Conservation (phyloP, 2,888 invertebrate species). For the Axea sp. region DNA sequence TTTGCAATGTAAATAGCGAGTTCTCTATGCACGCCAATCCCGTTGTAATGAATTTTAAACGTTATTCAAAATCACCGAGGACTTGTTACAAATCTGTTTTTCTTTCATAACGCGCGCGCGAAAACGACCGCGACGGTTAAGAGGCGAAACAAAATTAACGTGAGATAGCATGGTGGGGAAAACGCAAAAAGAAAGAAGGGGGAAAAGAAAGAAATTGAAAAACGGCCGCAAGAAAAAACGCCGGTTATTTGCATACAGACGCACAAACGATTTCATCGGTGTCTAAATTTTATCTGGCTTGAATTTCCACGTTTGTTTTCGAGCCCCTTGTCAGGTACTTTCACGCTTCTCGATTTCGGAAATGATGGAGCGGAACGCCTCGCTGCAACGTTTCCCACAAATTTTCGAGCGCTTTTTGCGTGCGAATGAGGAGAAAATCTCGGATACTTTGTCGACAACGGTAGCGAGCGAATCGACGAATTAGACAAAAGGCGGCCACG, state of each 20-base stretch:
- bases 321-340: conserved; percentile 37
- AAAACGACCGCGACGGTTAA: too few species aligned
- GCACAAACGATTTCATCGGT: conserved; percentile 26
- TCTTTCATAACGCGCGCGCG: conserved; percentile 7
- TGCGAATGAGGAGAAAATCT: conserved; percentile 24
- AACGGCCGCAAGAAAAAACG: not conserved
- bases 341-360: conserved; percentile 31
- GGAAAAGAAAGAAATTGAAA: not conserved
- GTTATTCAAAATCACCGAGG: conserved; percentile 33
- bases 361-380: conserved; percentile 30
- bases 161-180: too few species aligned
- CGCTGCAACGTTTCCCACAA: conserved; percentile 23
- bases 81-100: conserved; percentile 35
- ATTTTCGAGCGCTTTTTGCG: conserved; percentile 38
- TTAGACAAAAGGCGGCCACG: too few species aligned
- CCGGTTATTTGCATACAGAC: conserved; percentile 24
- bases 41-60: conserved; percentile 43
- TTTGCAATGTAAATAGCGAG: conserved; percentile 52
- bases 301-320: conserved; percentile 61
- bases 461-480: too few species aligned
- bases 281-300: conserved; percentile 48
- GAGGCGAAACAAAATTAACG: too few species aligned
- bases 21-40: conserved; percentile 30
- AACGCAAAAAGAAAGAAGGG: not conserved
- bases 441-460: conserved; percentile 33